Base-by-base conservation (phyloP, 1,140 invertebrate genomes). In the Branchinecta lynchi region DNA sequence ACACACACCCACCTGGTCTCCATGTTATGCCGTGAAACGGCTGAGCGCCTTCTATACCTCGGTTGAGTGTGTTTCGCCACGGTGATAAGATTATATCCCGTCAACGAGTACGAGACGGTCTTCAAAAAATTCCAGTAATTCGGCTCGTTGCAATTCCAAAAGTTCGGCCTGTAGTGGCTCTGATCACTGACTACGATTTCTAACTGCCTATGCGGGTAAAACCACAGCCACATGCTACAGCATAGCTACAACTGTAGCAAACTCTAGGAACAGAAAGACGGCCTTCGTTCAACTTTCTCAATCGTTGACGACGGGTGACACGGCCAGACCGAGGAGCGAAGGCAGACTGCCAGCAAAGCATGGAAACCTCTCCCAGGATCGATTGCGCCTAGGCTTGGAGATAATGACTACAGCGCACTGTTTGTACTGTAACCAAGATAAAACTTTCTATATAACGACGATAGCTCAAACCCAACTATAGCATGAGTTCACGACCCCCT, bases 51-150 rank as follows among this genome's bases (percentile, higher is more conserved):
- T 60, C 51, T 60, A 60, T 60, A 60, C 51, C 17, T 60, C 12
- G 51, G 12, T 20, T 60, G 51, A 20, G 51, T 60, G 17, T 60
- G 51, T 20, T 60, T 60, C 51, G 51, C 51, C 51, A 60, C 51
- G 51, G 51, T 60, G 51, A 60, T 60, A 12, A 60, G 17, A 60
- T 60, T 60, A 60, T 60, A 60, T 60, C 51, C 51, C 51, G 51
- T 60, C 51, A 60, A 20, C 51, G 51, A 60, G 51, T 60, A 60
- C 12, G 51, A 60, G 17, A 60, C 12, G 12, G 51, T 60, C 51
- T 60, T 60, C 51, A 60, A 60, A 60, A 60, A 60, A 60, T 60
- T 60, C 51, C 51, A 60, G 17, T 60, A 60, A 20, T 12, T 12
- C 17, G 51, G 17, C 17, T 60, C 51, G 51, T 60, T 60, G 17